Conservation (phyloP, 2,113 vertebrate genomes). For the Isurus oxyrinchus region DNA sequence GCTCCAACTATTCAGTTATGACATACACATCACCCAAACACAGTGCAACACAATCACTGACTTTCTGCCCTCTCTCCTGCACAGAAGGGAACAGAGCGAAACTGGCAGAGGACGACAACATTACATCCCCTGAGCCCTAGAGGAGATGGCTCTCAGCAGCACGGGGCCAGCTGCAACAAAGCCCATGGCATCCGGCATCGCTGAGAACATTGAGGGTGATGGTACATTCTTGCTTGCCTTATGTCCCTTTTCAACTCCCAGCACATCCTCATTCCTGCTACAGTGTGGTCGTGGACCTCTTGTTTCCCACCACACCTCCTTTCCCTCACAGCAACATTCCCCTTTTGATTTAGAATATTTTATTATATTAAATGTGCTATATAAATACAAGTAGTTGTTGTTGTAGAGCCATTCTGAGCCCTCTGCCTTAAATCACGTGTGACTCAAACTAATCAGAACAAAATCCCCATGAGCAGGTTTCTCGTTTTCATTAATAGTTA, state of each 20-base stretch:
- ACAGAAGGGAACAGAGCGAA: not conserved
- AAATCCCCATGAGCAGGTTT: not conserved
- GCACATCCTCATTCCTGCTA: not conserved
- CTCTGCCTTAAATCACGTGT: not conserved
- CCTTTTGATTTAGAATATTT: not conserved
- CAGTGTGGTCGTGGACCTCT: not conserved
- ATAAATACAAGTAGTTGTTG: not conserved
- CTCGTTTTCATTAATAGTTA: not conserved
- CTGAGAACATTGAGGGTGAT: not conserved
- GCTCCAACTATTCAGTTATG: not conserved
- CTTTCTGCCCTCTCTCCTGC: not conserved
- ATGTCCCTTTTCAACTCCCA: not conserved
- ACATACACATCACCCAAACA: not conserved
- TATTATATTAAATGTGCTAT: not conserved
- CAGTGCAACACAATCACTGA: not conserved
- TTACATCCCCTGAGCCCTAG: not conserved
- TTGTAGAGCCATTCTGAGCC: not conserved
- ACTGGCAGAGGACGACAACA: not conserved
- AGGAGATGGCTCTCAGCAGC: not conserved
- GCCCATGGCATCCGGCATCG: not conserved
- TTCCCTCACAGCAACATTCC: not conserved
- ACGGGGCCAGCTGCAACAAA: not conserved
- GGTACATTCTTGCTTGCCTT: not conserved
- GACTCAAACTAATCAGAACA: not conserved
- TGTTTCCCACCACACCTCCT: not conserved